A percentile compares a stretch with the other conserved stretches of the same genome.
These are phyloP conservation scores for Heterodera filipjevi DNA, from an alignment of 2,888 invertebrate genomes.

Conservation along the genomic window DNA sequence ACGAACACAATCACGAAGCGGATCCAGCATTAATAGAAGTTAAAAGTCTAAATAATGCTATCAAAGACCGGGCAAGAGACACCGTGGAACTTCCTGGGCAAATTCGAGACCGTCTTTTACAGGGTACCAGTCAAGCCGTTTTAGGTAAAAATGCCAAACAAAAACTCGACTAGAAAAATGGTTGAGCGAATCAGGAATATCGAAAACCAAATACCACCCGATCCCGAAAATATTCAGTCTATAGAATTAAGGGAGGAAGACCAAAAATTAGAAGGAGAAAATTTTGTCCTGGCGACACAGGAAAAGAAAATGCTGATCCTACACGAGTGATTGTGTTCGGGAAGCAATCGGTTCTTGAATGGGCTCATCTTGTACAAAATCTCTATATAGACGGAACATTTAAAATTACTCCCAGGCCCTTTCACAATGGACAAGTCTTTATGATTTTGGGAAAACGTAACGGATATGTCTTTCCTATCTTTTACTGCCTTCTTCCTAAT, in stretches of 20 bases:
- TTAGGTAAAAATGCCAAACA: neutral
- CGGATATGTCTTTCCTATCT: constrained; percentile 1
- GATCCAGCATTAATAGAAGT: too few species aligned
- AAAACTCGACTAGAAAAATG: neutral
- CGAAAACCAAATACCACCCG: neutral
- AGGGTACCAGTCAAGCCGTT: neutral
- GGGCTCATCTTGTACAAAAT: too few species aligned
- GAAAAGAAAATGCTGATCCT: neutral
- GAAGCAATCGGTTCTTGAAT: too few species aligned
- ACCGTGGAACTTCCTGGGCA: too few species aligned
- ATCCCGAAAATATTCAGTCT: neutral
- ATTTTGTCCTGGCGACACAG: neutral
- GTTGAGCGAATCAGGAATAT: neutral
- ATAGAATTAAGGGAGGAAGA: neutral
- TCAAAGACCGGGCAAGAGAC: too few species aligned
- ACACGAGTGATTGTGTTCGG: too few species aligned
- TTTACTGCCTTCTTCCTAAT: constrained; percentile 5
- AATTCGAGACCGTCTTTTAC: neutral
- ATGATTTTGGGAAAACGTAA: neutral
- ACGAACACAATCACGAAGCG: neutral
- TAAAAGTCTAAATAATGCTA: too few species aligned
- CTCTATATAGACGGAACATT: too few species aligned
- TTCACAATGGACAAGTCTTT: too few species aligned
- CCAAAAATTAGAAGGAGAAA: neutral
- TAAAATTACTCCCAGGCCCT: too few species aligned